Evolutionary conservation across 1,140 invertebrate species (phyloP), one percentile per base, ranked within the genome.

Genomic region (Rhagoletis pomonella): DNA sequence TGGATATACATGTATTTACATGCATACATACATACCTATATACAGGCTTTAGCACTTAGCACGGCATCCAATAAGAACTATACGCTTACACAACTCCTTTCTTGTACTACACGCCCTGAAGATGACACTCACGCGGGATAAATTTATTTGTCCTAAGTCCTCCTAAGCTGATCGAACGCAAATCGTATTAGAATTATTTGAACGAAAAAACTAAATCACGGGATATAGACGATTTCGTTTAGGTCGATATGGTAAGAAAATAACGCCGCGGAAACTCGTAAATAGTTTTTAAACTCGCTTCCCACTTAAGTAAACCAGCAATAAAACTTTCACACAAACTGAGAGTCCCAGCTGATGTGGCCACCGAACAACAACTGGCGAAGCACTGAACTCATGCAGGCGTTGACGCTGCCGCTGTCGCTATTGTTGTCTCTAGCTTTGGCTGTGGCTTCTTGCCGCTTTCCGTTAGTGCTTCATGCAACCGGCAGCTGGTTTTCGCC

Each of bases 361-460:
- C 91, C 91, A 89, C 89, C 90, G 91, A 91, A 91, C 89, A 91
- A 90, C 89, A 91, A 91, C 90, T 91, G 91, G 88, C 86, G n/a
- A 12, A 29, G 47, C 73, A 29, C 47, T 55, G n/a, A 29, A 19
- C n/a, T 6, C 50, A 19, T n/a, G 9, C 55, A 19, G 73, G n/a
- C 47, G 47, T 12, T 55, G 73, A n/a, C 73, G 73, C 73, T 77
- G 14, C 0, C 47, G 42, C 67, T 47, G 67, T 4, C 67, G 39
- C 42, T 44, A 3, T 55, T 81, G 73, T 81, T 81, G 73, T 81
- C 17, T 81, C 47, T 81, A 81, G 50, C 50, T 81, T 81, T 81
- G 44, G 44, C 44, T 10, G 2, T 9, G 73, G 44, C 50, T 50
- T 50, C 73, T 6, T 47, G 17, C 69, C 69, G 47, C 47, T 50